phyloP scores from a whole-genome alignment of 2,888 invertebrate genomes.

The Dermolepida albohirtum region DNA sequence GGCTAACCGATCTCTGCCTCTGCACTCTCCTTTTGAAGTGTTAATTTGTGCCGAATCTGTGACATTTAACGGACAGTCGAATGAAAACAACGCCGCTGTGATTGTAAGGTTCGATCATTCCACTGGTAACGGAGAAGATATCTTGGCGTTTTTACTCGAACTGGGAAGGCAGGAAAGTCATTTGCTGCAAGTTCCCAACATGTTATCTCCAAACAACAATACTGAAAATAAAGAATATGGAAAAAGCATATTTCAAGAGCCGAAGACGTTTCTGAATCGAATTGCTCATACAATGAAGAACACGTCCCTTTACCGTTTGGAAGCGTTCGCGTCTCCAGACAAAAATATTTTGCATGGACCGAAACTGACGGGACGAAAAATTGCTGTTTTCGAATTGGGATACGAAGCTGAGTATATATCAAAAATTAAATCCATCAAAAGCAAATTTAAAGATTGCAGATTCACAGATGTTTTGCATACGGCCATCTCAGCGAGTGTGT shows the following conservation, averaged over 20 bases:
- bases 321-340: constrained; percentile 13
- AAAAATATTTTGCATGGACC: constrained; percentile 35
- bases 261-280: background rate
- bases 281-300: constrained; percentile 2
- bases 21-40: constrained; percentile 33
- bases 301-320: constrained; percentile 32
- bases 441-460: constrained; percentile 21
- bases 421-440: constrained; percentile 41
- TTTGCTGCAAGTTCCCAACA: constrained; percentile 9
- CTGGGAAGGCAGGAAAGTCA: constrained; percentile 26
- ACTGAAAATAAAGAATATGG: constrained; percentile 4
- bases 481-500: constrained; percentile 41
- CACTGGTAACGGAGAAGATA: constrained; percentile 26
- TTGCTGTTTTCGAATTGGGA: constrained; percentile 31
- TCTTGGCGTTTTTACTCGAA: constrained; percentile 33
- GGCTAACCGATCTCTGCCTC: constrained; percentile 31
- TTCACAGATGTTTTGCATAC: constrained; percentile 36
- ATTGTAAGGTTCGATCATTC: constrained; percentile 39
- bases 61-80: constrained; percentile 11
- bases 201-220: background rate
- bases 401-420: constrained; percentile 26
- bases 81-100: constrained; percentile 9
- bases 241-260: constrained; percentile 2
- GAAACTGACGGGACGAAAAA: constrained; percentile 28
- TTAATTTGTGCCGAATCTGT: constrained; percentile 30